Evolutionary conservation across 2,113 vertebrate genomes (phyloP).

Genomic region (Salminus brasiliensis): DNA sequence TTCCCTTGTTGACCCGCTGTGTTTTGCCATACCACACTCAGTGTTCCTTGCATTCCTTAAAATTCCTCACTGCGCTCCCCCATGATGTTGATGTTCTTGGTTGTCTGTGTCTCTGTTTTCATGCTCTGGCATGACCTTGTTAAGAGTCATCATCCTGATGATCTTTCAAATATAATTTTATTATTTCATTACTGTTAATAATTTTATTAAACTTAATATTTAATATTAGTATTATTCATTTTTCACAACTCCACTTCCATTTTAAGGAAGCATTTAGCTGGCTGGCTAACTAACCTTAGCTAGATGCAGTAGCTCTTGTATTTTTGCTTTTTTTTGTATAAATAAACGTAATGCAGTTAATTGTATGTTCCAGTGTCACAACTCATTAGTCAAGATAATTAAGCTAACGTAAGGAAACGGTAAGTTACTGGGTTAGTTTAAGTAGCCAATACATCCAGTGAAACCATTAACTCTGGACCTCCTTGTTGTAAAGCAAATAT

Average conservation of each 20-base stretch:
- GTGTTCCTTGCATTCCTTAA: slow-evolving; percentile 4
- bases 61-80: background rate
- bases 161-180: background rate
- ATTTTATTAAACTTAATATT: too few species aligned
- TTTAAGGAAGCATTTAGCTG: background rate
- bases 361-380: too few species aligned
- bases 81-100: background rate
- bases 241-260: too few species aligned
- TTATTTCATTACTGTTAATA: too few species aligned
- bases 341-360: too few species aligned
- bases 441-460: background rate
- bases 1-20: slow-evolving; percentile 9
- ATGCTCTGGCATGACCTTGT: background rate
- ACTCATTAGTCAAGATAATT: background rate
- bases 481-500: too few species aligned
- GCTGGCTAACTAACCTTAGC: background rate
- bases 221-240: too few species aligned
- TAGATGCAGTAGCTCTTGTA: too few species aligned
- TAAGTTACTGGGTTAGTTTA: background rate
- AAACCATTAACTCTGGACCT: too few species aligned
- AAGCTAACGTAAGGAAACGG: background rate
- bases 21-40: slow-evolving; percentile 22
- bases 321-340: too few species aligned
- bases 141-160: background rate
- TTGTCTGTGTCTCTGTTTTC: background rate